phyloP scores from a whole-genome alignment of 2,888 invertebrate species.

The Caenorhabditis panamensis region DNA sequence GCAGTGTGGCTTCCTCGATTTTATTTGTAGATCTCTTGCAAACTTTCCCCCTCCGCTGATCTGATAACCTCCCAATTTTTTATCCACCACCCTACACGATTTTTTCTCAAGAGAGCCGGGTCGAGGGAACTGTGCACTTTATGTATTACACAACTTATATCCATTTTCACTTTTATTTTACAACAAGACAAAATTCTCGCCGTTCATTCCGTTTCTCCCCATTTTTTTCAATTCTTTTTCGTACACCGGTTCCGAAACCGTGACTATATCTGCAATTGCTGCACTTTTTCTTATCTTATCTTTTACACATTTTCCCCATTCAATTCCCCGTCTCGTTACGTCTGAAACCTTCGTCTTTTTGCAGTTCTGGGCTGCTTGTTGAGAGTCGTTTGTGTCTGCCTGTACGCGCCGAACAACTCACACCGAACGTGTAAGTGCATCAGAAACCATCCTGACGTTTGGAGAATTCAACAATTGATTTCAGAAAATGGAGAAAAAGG shows the following conservation, averaged over 20 bases:
- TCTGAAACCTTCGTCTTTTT: slow-evolving; percentile 27
- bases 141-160: slow-evolving; percentile 2
- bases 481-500: slow-evolving; percentile 47
- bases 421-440: slow-evolving; percentile 10
- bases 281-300: slow-evolving; percentile 45
- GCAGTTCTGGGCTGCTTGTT: slow-evolving; percentile 47
- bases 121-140: neutral
- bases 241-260: slow-evolving; percentile 30
- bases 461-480: neutral
- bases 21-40: slow-evolving; percentile 60
- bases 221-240: neutral
- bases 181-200: neutral
- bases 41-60: slow-evolving; percentile 31
- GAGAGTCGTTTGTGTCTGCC: slow-evolving; percentile 43
- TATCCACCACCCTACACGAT: slow-evolving; percentile 27
- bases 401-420: slow-evolving; percentile 7
- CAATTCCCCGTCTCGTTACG: neutral
- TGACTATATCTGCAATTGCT: slow-evolving; percentile 52
- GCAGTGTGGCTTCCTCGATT: slow-evolving; percentile 26
- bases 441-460: neutral
- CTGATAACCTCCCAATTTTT: slow-evolving; percentile 29
- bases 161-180: neutral
- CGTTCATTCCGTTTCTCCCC: neutral
- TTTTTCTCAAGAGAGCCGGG: slow-evolving; percentile 25
- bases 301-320: slow-evolving; percentile 3